These are phyloP conservation scores for Aradophagus sp. DNA, from an alignment of 1,140 invertebrate species.

Conservation along the genomic window DNA sequence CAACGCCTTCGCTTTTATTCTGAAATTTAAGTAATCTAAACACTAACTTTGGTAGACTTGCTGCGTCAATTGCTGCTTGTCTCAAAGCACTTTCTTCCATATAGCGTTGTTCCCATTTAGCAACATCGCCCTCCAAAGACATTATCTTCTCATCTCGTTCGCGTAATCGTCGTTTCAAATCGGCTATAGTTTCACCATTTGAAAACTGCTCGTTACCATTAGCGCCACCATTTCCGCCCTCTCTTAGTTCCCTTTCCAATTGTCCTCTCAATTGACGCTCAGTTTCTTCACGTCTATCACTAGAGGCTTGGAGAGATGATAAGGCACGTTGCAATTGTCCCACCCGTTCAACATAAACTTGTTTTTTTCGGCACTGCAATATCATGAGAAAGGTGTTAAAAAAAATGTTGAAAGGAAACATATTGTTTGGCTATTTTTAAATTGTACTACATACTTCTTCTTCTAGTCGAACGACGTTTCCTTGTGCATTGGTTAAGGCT, in stretches of 20 bases:
- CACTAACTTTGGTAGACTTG: conserved; percentile 86
- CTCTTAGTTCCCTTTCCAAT: conserved; percentile 86
- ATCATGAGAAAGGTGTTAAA: too few relatives aligned
- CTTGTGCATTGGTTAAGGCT: conserved; percentile 91
- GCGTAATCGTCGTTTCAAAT: conserved; percentile 80
- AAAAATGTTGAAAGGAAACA: conserved; percentile 1
- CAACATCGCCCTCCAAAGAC: conserved; percentile 86
- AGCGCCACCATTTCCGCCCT: conserved; percentile 76
- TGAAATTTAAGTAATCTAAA: conserved; percentile 6
- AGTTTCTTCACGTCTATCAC: conserved; percentile 88
- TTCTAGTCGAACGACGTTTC: conserved; percentile 90
- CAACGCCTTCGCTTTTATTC: too few relatives aligned
- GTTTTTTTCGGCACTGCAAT: conserved; percentile 86
- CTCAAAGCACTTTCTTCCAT: conserved; percentile 88
- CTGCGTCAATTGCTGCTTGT: conserved; percentile 89
- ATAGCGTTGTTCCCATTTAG: conserved; percentile 92
- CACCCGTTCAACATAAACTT: conserved; percentile 89
- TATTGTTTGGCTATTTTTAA: too few relatives aligned
- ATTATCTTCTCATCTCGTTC: conserved; percentile 89
- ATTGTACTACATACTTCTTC: conserved; percentile 92
- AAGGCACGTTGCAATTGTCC: conserved; percentile 88
- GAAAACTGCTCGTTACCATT: conserved; percentile 62
- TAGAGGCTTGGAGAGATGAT: conserved; percentile 87
- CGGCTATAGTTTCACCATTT: conserved; percentile 78
- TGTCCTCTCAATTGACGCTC: conserved; percentile 86